Evolutionary conservation across 2,888 invertebrate genomes (phyloP).

Genomic region (Chymomyza amoena): DNA sequence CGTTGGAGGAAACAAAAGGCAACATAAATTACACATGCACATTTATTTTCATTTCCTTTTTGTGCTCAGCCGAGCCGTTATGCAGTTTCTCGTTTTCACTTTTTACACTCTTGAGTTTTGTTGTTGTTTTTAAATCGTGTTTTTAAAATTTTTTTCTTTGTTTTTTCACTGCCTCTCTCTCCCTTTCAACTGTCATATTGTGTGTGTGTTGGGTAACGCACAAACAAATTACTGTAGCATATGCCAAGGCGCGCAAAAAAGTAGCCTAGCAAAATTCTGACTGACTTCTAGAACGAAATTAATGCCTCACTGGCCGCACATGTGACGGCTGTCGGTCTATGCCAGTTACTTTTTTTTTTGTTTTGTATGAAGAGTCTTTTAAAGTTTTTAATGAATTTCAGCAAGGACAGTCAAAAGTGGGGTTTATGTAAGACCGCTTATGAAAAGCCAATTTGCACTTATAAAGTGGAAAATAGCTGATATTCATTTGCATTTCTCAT

Average conservation of each 20-base stretch:
- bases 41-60: slow-evolving; percentile 52
- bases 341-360: slow-evolving; percentile 9
- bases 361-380: background rate
- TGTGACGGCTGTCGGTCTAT: slow-evolving; percentile 7
- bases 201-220: slow-evolving; percentile 13
- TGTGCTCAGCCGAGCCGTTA: slow-evolving; percentile 19
- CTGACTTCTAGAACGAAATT: background rate
- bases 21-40: slow-evolving; percentile 48
- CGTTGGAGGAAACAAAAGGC: slow-evolving; percentile 41
- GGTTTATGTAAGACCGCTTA: background rate
- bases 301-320: slow-evolving; percentile 19
- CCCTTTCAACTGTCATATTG: slow-evolving; percentile 19
- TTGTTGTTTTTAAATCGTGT: background rate
- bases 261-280: background rate
- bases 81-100: slow-evolving; percentile 33
- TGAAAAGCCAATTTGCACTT: background rate
- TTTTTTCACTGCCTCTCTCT: background rate
- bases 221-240: slow-evolving; percentile 17
- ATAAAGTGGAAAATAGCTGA: background rate
- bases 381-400: slow-evolving; percentile 58
- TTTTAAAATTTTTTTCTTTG: background rate
- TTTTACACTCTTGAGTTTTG: slow-evolving; percentile 33
- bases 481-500: slow-evolving; percentile 18
- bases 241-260: slow-evolving; percentile 19
- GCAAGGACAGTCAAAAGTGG: background rate